Evolutionary conservation across 2,888 invertebrate genomes (phyloP), one percentile per base, ranked within the genome.

Genomic region (Caenorhabditis sp.): DNA sequence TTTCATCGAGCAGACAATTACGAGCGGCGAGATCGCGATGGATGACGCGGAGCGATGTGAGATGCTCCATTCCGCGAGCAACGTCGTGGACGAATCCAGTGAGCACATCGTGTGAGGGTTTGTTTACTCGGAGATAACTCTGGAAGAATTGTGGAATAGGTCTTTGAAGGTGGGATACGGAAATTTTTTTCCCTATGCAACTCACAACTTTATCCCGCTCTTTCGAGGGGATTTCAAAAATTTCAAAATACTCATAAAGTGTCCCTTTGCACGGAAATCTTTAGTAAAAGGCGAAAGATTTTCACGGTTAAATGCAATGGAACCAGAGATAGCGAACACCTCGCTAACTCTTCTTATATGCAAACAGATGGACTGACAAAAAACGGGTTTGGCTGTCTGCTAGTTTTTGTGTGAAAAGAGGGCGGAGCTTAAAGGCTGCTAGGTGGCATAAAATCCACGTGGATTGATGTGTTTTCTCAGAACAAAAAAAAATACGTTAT

Each of bases 201-300:
- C n/a, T n/a, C n/a, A n/a, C n/a, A n/a, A n/a, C n/a, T n/a, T n/a
- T n/a, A n/a, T n/a, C n/a, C n/a, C n/a, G n/a, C n/a, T n/a, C n/a
- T n/a, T n/a, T n/a, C n/a, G n/a, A n/a, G n/a, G n/a, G n/a, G n/a
- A n/a, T n/a, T n/a, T n/a, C n/a, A n/a, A n/a, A n/a, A n/a, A n/a
- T n/a, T n/a, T n/a, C n/a, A n/a, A n/a, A n/a, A n/a, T n/a, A 50
- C 50, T 50, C 50, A 50, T 50, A 20, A 50, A 50, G 14, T 50
- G 50, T 50, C 50, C 53, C 53, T 57, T 57, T 57, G 57, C 83
- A 83, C 83, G 83, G 83, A 83, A 83, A 83, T 82, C 83, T 83
- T 83, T 83, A 83, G 83, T 83, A 83, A 83, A 83, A 83, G 83
- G 83, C 83, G 83, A 83, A 83, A 83, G 83, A 83, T 83, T 84